A percentile compares a stretch with the other conserved stretches of the same genome.
Conservation (phyloP, 53 echinoderm and acorn worm species). For the Temnopleurus reevesii region DNA sequence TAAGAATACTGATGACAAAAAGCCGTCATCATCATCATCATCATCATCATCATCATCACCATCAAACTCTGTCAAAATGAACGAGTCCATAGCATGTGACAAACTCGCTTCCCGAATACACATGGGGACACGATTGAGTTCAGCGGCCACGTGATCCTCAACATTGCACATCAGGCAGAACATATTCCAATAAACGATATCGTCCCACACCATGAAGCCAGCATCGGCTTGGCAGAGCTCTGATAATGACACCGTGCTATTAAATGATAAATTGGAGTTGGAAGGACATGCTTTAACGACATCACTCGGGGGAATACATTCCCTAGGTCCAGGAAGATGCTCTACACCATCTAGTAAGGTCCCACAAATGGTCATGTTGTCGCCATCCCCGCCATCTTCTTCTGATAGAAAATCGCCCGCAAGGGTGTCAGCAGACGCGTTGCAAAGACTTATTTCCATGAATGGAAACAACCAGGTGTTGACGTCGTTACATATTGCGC, state of each 20-base stretch:
- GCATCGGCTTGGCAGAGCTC: neutral
- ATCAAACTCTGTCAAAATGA: too few relatives aligned
- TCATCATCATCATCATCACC: too few relatives aligned
- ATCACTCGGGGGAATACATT: neutral
- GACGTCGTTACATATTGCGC: conserved; percentile 9
- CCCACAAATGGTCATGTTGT: neutral
- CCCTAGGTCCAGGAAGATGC: neutral
- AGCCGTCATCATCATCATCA: neutral
- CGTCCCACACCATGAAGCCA: neutral
- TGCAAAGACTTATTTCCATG: neutral
- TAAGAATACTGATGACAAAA: neutral
- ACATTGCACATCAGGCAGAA: neutral
- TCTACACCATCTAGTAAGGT: neutral
- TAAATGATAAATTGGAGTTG: neutral
- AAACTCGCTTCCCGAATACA: too few relatives aligned
- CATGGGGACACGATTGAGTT: too few relatives aligned
- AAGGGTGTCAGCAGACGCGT: neutral
- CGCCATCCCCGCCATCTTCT: neutral
- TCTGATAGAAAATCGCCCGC: neutral
- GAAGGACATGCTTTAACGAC: neutral
- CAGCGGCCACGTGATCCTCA: too few relatives aligned
- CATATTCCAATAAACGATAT: neutral
- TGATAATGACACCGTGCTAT: neutral
- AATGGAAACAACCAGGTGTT: neutral
- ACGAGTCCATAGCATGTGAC: too few relatives aligned